Evolutionary conservation across 2,888 invertebrate genomes (phyloP).

Genomic region (Pardosa pseudoannulata): DNA sequence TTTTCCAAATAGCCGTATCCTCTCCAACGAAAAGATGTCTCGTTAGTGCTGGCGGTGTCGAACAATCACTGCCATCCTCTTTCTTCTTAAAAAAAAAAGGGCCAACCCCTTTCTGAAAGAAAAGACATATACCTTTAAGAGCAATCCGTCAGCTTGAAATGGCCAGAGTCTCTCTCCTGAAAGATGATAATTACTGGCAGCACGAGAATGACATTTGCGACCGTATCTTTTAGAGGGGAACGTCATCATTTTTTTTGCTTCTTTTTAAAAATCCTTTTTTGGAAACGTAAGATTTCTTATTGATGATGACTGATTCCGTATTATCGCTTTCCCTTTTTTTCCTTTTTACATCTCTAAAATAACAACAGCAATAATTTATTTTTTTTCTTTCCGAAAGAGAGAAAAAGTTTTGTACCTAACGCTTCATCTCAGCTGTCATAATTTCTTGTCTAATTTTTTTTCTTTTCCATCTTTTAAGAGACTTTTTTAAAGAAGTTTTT

Average conservation of each 20-base stretch:
- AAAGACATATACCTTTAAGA: neutral
- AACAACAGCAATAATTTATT: conserved; percentile 8
- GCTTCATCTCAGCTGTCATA: neutral
- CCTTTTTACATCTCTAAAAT: neutral
- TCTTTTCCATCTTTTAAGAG: too few species aligned
- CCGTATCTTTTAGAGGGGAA: neutral
- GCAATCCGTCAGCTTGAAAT: conserved; percentile 3
- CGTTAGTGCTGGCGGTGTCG: neutral
- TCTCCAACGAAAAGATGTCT: neutral
- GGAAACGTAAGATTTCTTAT: neutral
- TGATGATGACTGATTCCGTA: conserved; percentile 1
- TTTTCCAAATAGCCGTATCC: neutral
- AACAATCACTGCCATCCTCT: neutral
- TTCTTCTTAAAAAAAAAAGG: too few species aligned
- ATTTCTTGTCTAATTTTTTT: neutral
- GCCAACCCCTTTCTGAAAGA: neutral
- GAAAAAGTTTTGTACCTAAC: conserved; percentile 3
- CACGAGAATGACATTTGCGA: conserved; percentile 22
- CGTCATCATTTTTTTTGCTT: neutral
- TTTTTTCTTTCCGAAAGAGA: neutral
- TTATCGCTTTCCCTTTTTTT: neutral
- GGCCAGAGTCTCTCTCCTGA: neutral
- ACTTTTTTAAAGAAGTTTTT: too few species aligned
- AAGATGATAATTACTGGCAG: conserved; percentile 24
- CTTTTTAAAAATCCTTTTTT: neutral